A percentile compares a stretch with the other conserved stretches of the same genome.
Conservation (phyloP, 2,113 vertebrate species). For the Oxygymnocypris stewartii region DNA sequence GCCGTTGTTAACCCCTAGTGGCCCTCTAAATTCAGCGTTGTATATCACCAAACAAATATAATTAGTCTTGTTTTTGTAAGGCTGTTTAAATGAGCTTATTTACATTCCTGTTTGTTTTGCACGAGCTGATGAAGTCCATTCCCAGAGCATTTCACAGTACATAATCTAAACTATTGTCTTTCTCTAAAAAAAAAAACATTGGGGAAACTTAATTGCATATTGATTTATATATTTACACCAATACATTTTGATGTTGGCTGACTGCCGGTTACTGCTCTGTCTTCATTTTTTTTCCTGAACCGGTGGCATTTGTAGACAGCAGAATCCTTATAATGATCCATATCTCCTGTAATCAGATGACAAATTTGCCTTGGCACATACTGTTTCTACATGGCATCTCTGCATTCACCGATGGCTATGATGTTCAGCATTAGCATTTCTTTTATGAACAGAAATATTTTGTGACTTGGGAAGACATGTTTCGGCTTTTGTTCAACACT, state of each 20-base stretch:
- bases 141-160: not conserved
- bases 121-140: not conserved
- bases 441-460: not conserved
- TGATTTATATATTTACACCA: not conserved
- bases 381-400: not conserved
- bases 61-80: not conserved
- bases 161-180: not conserved
- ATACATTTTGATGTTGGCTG: not conserved
- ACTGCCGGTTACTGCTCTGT: not conserved
- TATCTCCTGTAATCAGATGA: not conserved
- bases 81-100: not conserved
- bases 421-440: constrained; percentile 1
- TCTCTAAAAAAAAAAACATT: no score
- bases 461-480: not conserved
- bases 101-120: not conserved
- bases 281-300: not conserved
- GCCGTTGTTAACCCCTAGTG: not conserved
- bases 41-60: not conserved
- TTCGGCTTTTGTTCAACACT: not conserved
- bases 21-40: not conserved
- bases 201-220: no score
- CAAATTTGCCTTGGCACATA: not conserved
- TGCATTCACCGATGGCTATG: not conserved
- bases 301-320: not conserved
- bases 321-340: constrained; percentile 5